phyloP scores from a whole-genome alignment of 2,888 invertebrate genomes.

The Troides helena region DNA sequence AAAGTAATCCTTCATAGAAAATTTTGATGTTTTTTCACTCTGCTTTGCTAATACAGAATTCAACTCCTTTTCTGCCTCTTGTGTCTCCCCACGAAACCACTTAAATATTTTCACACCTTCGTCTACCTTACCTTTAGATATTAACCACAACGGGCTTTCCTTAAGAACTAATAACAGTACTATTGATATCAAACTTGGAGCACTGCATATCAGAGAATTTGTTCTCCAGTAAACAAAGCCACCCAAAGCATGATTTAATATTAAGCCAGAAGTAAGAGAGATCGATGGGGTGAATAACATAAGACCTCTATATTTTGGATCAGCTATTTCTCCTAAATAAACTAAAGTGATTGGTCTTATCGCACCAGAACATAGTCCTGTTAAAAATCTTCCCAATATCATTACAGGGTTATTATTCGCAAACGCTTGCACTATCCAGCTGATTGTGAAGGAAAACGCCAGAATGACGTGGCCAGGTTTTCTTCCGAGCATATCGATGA shows the following conservation, averaged over 20 bases:
- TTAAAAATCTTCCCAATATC: conserved; percentile 48
- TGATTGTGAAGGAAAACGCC: conserved; percentile 43
- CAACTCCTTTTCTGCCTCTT: conserved; percentile 46
- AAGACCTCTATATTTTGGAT: conserved; percentile 50
- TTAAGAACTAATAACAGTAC: conserved; percentile 42
- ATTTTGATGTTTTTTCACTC: conserved; percentile 35
- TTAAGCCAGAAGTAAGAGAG: conserved; percentile 42
- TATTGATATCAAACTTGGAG: conserved; percentile 44
- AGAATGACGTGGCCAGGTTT: conserved; percentile 46
- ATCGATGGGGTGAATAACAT: conserved; percentile 45
- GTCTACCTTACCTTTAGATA: conserved; percentile 47
- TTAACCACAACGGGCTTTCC: conserved; percentile 59
- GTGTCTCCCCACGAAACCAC: conserved; percentile 48
- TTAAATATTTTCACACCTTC: conserved; percentile 46
- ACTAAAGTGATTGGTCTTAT: conserved; percentile 47
- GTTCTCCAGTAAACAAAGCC: conserved; percentile 47
- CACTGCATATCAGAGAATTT: conserved; percentile 41
- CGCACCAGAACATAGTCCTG: conserved; percentile 48
- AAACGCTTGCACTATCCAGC: conserved; percentile 49
- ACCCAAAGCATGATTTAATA: conserved; percentile 47
- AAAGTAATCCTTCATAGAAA: conserved; percentile 37
- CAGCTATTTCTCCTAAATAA: conserved; percentile 52
- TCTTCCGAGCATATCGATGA: conserved; percentile 52
- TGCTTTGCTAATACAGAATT: conserved; percentile 42
- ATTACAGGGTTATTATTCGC: conserved; percentile 41